Conservation (phyloP, 2,797 vertebrate species). For the Varecia variegata region DNA sequence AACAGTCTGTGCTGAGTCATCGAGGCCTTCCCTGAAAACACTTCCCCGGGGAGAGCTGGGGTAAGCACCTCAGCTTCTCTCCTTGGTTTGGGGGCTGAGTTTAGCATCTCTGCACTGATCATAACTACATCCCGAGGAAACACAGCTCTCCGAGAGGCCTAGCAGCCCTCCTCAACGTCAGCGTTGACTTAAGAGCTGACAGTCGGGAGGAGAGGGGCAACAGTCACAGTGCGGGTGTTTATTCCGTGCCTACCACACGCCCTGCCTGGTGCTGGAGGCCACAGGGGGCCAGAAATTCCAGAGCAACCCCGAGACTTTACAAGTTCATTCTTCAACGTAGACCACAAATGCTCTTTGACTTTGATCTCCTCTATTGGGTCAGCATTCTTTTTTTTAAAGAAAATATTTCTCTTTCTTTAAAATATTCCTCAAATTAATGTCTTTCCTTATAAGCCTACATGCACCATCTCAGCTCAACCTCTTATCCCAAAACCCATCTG, state of each 20-base stretch:
- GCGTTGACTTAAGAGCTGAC: background rate
- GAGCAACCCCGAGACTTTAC: background rate
- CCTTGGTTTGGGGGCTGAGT: background rate
- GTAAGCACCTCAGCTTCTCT: too few species aligned
- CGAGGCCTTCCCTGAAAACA: background rate
- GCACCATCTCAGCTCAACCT: background rate
- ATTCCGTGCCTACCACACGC: rapidly evolving
- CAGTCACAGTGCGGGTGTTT: too few species aligned
- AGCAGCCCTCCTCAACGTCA: background rate
- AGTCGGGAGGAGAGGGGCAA: too few species aligned
- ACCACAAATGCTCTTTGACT: background rate
- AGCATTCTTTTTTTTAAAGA: background rate
- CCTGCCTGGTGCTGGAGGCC: rapidly evolving
- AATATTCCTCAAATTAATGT: background rate
- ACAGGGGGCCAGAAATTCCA: rapidly evolving
- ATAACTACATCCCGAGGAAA: background rate
- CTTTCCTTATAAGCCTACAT: background rate
- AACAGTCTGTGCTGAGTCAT: too few species aligned
- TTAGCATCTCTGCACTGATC: background rate
- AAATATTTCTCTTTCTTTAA: background rate
- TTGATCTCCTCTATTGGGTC: background rate
- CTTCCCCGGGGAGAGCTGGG: background rate
- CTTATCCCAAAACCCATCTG: background rate
- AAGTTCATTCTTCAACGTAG: background rate
- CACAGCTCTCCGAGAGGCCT: background rate